A percentile compares a stretch with the other conserved stretches of the same genome.
These are phyloP conservation scores for Trachurus trachurus DNA, from an alignment of 2,797 vertebrate species.

Conservation along the genomic window DNA sequence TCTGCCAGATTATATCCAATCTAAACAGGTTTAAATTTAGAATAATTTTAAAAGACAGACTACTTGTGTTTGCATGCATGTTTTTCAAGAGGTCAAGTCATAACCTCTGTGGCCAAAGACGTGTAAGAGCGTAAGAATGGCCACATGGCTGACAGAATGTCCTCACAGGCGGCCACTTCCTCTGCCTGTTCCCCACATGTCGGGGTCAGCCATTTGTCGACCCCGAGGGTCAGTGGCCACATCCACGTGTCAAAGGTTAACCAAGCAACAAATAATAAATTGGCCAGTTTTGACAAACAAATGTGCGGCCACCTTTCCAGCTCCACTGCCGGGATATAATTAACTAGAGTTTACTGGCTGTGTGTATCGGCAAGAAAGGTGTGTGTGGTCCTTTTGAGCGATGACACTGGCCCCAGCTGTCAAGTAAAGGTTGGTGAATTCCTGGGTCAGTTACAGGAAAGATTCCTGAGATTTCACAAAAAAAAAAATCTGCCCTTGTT, in stretches of 20 bases:
- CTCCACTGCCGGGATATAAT: slow-evolving; percentile 48
- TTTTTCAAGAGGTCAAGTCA: slow-evolving; percentile 11
- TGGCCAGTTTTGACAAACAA: slow-evolving; percentile 64
- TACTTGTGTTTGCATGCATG: slow-evolving; percentile 12
- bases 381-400: slow-evolving; percentile 77
- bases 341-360: slow-evolving; percentile 35
- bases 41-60: slow-evolving; percentile 12
- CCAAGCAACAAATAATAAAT: slow-evolving; percentile 76
- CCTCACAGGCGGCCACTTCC: slow-evolving; percentile 63
- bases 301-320: slow-evolving; percentile 24
- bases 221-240: slow-evolving; percentile 69
- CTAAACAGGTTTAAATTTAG: slow-evolving; percentile 21
- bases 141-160: slow-evolving; percentile 39
- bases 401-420: slow-evolving; percentile 62
- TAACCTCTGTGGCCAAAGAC: slow-evolving; percentile 12
- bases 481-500: slow-evolving; percentile 12
- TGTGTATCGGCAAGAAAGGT: slow-evolving; percentile 31
- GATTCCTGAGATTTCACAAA: slow-evolving; percentile 32
- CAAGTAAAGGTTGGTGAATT: slow-evolving; percentile 33
- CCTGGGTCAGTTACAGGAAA: slow-evolving; percentile 29
- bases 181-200: slow-evolving; percentile 78
- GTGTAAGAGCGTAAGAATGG: slow-evolving; percentile 32
- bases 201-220: slow-evolving; percentile 70
- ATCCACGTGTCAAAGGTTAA: slow-evolving; percentile 68
- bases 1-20: slow-evolving; percentile 30